Conservation (phyloP, 2,888 invertebrate genomes). For the Perizoma flavofasciatum region DNA sequence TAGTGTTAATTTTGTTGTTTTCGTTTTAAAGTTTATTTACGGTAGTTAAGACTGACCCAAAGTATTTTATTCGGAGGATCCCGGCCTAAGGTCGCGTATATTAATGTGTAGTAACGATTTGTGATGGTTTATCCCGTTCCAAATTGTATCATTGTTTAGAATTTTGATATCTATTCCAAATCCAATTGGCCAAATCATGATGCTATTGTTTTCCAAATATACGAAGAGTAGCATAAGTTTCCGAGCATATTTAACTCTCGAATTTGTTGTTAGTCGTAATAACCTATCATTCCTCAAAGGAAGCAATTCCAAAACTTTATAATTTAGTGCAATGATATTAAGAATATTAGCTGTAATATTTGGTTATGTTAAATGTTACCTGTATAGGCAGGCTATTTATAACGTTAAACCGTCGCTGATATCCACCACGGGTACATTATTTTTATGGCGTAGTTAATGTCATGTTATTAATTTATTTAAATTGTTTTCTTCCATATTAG, state of each 20-base stretch:
- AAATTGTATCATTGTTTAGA: conserved; percentile 29
- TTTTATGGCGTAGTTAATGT: conserved; percentile 53
- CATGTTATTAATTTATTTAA: conserved; percentile 60
- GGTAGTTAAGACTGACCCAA: conserved; percentile 80
- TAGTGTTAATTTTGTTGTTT: conserved; percentile 77
- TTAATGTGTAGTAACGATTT: conserved; percentile 12
- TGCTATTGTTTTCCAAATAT: conserved; percentile 39
- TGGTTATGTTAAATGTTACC: conserved; percentile 41
- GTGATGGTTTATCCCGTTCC: conserved; percentile 27
- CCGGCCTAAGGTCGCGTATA: conserved; percentile 55
- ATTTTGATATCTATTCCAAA: conserved; percentile 27
- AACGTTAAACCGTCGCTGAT: conserved; percentile 43
- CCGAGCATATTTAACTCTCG: conserved; percentile 53
- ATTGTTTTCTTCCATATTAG: conserved; percentile 54
- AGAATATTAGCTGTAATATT: conserved; percentile 59
- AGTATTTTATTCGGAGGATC: conserved; percentile 68
- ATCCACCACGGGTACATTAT: conserved; percentile 54
- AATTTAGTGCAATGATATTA: conserved; percentile 81
- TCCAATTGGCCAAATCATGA: conserved; percentile 38
- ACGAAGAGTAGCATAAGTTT: conserved; percentile 35
- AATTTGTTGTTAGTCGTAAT: conserved; percentile 68
- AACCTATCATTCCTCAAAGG: conserved; percentile 74
- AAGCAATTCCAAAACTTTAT: conserved; percentile 77
- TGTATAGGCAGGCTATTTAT: conserved; percentile 40
- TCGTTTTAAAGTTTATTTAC: conserved; percentile 78